Conservation (phyloP, 1,140 invertebrate species). For the Tetramorium simillimum region DNA sequence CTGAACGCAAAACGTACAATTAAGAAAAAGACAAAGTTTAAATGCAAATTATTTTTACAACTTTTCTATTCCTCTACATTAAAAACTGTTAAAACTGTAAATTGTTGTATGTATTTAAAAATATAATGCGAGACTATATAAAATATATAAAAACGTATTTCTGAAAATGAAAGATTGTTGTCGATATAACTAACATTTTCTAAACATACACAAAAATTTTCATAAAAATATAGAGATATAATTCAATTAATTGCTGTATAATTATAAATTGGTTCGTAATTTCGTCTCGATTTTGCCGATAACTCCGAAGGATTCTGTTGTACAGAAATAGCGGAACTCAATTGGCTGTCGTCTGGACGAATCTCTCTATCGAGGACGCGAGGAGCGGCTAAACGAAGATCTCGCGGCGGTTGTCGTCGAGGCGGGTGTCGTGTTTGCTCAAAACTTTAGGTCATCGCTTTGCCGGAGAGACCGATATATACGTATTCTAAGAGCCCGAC, state of each 20-base stretch:
- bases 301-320: no score
- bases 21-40: neutral
- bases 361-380: constrained; percentile 41
- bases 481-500: constrained; percentile 73
- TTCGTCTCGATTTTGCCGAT: neutral
- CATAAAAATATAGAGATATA: neutral
- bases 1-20: neutral
- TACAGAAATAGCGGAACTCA: constrained; percentile 1
- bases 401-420: constrained; percentile 66
- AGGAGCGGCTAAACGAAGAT: constrained; percentile 47
- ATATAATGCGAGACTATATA: neutral
- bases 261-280: neutral
- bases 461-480: constrained; percentile 72
- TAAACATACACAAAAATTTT: neutral
- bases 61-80: neutral
- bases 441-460: constrained; percentile 77
- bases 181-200: neutral
- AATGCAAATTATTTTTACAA: neutral
- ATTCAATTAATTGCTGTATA: neutral
- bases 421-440: constrained; percentile 76
- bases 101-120: neutral
- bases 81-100: neutral
- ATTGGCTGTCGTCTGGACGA: constrained; percentile 17
- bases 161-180: neutral
- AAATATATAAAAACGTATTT: neutral